phyloP scores from a whole-genome alignment of 1,140 invertebrate species.

The Drosophila jambulina region DNA sequence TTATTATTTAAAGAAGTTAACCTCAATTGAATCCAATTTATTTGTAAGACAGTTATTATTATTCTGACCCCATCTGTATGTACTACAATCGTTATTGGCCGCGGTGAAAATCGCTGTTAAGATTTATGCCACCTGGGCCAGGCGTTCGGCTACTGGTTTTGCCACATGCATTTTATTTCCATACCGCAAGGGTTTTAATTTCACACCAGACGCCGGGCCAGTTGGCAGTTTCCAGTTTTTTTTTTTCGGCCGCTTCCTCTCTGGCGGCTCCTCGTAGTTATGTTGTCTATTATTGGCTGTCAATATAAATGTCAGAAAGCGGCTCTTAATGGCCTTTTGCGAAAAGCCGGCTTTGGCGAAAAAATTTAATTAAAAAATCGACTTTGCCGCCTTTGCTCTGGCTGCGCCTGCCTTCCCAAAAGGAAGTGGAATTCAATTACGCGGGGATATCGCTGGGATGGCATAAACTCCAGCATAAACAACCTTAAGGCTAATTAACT shows the following conservation, averaged over 20 bases:
- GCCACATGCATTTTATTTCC: conserved; percentile 44
- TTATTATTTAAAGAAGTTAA: not conserved
- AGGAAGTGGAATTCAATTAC: conserved; percentile 69
- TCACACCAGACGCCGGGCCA: conserved; percentile 57
- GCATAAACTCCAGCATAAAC: conserved; percentile 35
- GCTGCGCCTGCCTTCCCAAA: not conserved
- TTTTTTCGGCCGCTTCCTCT: conserved; percentile 14
- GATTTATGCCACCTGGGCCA: conserved; percentile 67
- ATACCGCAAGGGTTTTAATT: conserved; percentile 73
- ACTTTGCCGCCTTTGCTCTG: conserved; percentile 11
- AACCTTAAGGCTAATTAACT: conserved; percentile 55
- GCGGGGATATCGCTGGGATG: conserved; percentile 8
- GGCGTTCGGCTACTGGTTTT: conserved; percentile 74
- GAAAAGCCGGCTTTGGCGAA: conserved; percentile 53
- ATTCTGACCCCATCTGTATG: not conserved
- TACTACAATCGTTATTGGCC: conserved; percentile 11
- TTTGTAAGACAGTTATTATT: not conserved
- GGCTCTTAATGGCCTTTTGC: conserved; percentile 71
- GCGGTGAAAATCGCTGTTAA: conserved; percentile 64
- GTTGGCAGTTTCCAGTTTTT: conserved; percentile 36
- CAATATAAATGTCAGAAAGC: conserved; percentile 83
- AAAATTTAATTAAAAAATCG: conserved; percentile 73
- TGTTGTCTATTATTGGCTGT: conserved; percentile 83
- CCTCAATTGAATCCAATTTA: not conserved
- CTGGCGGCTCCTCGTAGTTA: conserved; percentile 60